Percentiles rank a stretch among this genome's conserved stretches.
Conservation (phyloP, 2,888 invertebrate genomes). For the Eurois occulta region DNA sequence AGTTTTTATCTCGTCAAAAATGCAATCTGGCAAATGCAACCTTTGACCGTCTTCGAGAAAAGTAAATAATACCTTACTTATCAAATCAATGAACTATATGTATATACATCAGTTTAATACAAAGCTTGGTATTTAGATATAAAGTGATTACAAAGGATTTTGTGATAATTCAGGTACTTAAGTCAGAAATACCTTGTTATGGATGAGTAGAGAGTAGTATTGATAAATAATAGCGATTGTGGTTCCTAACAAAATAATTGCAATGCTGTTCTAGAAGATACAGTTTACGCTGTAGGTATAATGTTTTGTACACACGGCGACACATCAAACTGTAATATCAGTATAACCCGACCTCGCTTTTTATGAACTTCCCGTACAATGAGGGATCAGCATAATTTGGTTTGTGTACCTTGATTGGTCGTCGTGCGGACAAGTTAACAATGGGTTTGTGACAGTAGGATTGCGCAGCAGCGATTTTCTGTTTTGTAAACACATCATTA, state of each 20-base stretch:
- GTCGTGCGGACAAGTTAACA: too few relatives aligned
- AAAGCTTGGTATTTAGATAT: constrained; percentile 10
- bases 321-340: too few relatives aligned
- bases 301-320: too few relatives aligned
- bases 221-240: neutral
- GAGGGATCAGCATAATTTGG: too few relatives aligned
- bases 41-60: constrained; percentile 25
- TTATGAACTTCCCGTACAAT: too few relatives aligned
- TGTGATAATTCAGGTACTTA: neutral
- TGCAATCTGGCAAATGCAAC: neutral
- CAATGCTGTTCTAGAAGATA: too few relatives aligned
- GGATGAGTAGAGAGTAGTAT: neutral
- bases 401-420: too few relatives aligned
- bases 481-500: neutral
- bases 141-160: neutral
- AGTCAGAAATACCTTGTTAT: constrained; percentile 13
- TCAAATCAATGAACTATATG: neutral
- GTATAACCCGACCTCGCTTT: too few relatives aligned
- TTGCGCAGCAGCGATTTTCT: neutral
- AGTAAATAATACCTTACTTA: neutral
- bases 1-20: constrained; percentile 24
- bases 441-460: neutral
- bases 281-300: too few relatives aligned
- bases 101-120: neutral
- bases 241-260: neutral